Percentiles rank a stretch among this genome's conserved stretches.
Evolutionary conservation across 1,140 invertebrate species (phyloP).

Genomic region (Plodia interpunctella): DNA sequence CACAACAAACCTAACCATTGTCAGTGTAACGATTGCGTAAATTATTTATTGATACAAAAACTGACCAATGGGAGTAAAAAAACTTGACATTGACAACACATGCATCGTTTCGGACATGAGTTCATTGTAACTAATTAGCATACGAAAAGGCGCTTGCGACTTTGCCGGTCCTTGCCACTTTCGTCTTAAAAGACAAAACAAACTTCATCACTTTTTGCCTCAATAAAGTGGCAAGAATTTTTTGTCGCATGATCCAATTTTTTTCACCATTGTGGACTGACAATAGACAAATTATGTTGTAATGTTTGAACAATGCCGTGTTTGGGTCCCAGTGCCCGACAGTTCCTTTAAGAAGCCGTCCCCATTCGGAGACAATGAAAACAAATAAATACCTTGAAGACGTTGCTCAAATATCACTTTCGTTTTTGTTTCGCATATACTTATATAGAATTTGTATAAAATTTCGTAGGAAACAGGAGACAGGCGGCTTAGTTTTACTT

Average conservation of each 20-base stretch:
- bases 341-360: conserved; percentile 23
- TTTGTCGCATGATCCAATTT: conserved; percentile 44
- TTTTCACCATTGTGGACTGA: conserved; percentile 34
- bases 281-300: conserved; percentile 40
- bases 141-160: conserved; percentile 55
- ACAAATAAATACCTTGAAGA: neutral
- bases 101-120: conserved; percentile 33
- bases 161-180: conserved; percentile 46
- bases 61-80: conserved; percentile 28
- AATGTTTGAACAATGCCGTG: conserved; percentile 45
- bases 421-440: conserved; percentile 16
- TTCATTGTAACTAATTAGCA: conserved; percentile 62
- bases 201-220: conserved; percentile 50
- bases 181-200: conserved; percentile 37
- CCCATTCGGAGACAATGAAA: conserved; percentile 3
- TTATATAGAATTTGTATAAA: neutral
- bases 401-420: conserved; percentile 21
- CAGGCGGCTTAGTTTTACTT: neutral
- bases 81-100: conserved; percentile 40
- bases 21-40: conserved; percentile 15
- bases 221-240: conserved; percentile 59
- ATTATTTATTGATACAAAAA: conserved; percentile 26
- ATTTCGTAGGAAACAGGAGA: neutral
- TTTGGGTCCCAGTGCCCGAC: conserved; percentile 27
- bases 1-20: conserved; percentile 19